Conservation (phyloP, 2,797 vertebrate species). For the Antrozous pallidus region DNA sequence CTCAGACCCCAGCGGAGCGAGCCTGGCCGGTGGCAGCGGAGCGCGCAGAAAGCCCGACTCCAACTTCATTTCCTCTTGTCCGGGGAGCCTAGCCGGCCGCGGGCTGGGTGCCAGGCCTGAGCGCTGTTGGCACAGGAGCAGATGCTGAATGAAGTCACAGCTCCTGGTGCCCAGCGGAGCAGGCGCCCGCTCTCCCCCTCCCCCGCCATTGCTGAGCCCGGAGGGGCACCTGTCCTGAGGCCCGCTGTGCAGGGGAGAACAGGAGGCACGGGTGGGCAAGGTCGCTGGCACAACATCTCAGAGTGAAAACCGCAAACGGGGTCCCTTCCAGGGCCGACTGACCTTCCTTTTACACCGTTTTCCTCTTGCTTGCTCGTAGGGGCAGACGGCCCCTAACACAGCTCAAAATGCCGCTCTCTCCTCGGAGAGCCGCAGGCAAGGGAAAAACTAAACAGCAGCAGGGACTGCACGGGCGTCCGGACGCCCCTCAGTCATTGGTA, state of each 20-base stretch:
- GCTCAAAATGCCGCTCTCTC: neutral
- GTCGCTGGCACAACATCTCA: neutral
- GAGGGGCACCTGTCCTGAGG: neutral
- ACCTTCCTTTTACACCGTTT: neutral
- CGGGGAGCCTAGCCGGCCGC: neutral
- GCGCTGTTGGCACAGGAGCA: neutral
- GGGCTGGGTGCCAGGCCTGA: constrained; percentile 40
- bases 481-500: too few species aligned
- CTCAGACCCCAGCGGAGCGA: neutral
- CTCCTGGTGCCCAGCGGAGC: fast-evolving
- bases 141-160: neutral
- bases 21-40: neutral
- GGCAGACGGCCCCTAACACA: neutral
- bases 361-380: neutral
- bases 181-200: neutral
- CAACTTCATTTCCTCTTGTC: constrained; percentile 44
- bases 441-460: neutral
- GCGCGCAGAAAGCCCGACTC: neutral
- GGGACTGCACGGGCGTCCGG: too few species aligned
- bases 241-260: neutral
- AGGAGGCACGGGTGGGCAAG: neutral
- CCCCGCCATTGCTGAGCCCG: neutral
- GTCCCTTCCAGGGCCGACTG: neutral
- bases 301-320: fast-evolving
- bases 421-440: neutral